Evolutionary conservation across 1,140 invertebrate genomes (phyloP).

Genomic region (Diachasma alloeum): DNA sequence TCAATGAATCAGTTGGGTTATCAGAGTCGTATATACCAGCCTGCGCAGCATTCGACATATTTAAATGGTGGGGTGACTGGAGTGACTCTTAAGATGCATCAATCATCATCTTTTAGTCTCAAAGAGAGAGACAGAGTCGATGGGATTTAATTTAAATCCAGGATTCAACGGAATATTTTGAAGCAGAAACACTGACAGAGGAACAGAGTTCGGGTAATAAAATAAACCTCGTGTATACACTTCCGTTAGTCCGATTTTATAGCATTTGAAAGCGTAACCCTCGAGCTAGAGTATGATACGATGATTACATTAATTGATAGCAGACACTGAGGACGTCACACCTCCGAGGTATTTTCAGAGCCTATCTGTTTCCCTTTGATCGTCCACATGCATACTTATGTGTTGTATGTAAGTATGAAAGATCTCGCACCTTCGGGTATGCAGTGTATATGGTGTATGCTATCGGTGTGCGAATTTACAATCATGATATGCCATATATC

Average conservation of each 20-base stretch:
- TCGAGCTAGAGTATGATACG: constrained; percentile 31
- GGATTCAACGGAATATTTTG: neutral
- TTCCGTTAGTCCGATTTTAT: constrained; percentile 26
- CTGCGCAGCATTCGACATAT: neutral
- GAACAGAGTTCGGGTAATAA: neutral
- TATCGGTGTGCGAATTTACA: constrained; percentile 20
- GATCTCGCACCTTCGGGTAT: constrained; percentile 3
- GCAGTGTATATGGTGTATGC: neutral
- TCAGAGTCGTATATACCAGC: neutral
- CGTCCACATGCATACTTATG: neutral
- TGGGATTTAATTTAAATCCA: neutral
- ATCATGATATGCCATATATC: constrained; percentile 19
- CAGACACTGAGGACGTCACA: constrained; percentile 26
- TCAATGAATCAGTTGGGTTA: constrained; percentile 35
- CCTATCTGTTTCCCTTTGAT: neutral
- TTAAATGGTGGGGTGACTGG: neutral
- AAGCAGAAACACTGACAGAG: neutral
- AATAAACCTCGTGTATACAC: constrained; percentile 23
- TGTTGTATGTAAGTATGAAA: constrained; percentile 7
- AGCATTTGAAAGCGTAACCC: constrained; percentile 25
- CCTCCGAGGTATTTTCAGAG: constrained; percentile 11
- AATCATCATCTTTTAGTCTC: neutral
- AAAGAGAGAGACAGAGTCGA: neutral
- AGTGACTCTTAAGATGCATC: constrained; percentile 20
- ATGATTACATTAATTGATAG: constrained; percentile 40